Conservation (phyloP, 2,888 invertebrate genomes). For the Druceiella hillmani region DNA sequence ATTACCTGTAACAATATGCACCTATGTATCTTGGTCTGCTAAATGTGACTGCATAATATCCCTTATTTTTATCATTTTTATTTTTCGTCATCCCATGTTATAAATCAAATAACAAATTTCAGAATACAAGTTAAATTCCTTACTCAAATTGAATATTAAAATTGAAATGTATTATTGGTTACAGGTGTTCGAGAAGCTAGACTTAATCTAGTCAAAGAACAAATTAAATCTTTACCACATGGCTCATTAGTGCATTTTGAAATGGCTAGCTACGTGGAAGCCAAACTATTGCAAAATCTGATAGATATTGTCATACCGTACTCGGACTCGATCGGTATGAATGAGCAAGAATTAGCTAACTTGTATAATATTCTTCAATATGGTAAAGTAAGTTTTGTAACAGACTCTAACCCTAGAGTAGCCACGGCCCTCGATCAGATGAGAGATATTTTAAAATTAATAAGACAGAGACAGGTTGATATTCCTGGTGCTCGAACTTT, state of each 20-base stretch:
- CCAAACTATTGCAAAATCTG: conserved; percentile 60
- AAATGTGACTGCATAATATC: not conserved
- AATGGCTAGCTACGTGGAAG: conserved; percentile 80
- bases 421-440: conserved; percentile 78
- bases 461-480: conserved; percentile 40
- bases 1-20: no score
- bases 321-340: conserved; percentile 82
- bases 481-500: conserved; percentile 50
- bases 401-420: conserved; percentile 74
- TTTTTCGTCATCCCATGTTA: no score
- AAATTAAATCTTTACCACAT: conserved; percentile 56
- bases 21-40: not conserved
- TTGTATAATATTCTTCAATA: conserved; percentile 62
- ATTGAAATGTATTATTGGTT: conserved; percentile 21
- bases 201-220: conserved; percentile 58
- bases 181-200: conserved; percentile 59
- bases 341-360: conserved; percentile 81
- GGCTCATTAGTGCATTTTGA: conserved; percentile 74
- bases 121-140: not conserved
- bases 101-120: not conserved
- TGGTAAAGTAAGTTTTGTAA: conserved; percentile 66
- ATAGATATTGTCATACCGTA: conserved; percentile 63
- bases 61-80: conserved; percentile 2
- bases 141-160: not conserved
- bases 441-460: conserved; percentile 59